Evolutionary conservation across 2,113 vertebrate genomes (phyloP).

Genomic region (Nothocercus julius): DNA sequence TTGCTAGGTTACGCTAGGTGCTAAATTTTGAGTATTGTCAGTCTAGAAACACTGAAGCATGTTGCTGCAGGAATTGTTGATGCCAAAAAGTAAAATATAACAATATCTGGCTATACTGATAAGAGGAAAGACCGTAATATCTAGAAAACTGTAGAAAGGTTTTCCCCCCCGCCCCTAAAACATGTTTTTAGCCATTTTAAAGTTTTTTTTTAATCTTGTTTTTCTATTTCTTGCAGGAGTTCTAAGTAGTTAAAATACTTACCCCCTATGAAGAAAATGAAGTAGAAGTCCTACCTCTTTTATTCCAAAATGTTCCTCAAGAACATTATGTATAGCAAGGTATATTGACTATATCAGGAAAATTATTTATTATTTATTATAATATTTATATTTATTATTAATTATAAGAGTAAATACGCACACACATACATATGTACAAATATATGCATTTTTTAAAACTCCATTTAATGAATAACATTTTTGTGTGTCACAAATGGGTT

Average conservation of each 20-base stretch:
- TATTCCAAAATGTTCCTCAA: too few relatives aligned
- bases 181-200: not conserved
- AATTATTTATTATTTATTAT: not conserved
- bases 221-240: not conserved
- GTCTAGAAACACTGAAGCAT: not conserved
- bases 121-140: not conserved
- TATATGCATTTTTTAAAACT: too few relatives aligned
- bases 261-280: too few relatives aligned
- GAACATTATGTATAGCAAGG: too few relatives aligned
- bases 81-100: not conserved
- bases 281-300: too few relatives aligned
- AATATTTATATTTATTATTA: too few relatives aligned
- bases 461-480: not conserved
- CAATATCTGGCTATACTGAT: not conserved
- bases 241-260: not conserved
- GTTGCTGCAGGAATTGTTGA: not conserved
- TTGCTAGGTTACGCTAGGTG: not conserved
- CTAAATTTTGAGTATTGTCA: not conserved
- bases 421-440: too few relatives aligned
- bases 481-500: not conserved
- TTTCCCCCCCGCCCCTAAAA: not conserved
- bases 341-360: too few relatives aligned
- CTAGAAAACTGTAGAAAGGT: not conserved
- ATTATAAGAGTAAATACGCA: not conserved
- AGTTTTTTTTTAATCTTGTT: not conserved